Conservation (phyloP, 2,113 vertebrate species). For the Pseudolaguvia tuberculata region DNA sequence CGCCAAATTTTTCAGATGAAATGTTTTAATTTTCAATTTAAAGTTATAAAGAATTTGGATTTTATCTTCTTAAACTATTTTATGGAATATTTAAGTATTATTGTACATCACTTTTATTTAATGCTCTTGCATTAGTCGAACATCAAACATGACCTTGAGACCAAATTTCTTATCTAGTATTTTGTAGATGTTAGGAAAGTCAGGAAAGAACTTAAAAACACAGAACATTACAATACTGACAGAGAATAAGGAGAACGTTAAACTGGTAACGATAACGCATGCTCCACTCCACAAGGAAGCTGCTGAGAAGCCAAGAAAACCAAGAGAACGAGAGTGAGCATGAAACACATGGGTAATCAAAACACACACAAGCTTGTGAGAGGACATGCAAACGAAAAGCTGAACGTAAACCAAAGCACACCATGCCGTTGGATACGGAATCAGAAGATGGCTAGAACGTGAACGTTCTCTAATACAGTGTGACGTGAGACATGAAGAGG, state of each 20-base stretch:
- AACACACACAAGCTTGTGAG: slow-evolving; percentile 17
- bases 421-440: slow-evolving; percentile 21
- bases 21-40: no score
- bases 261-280: neutral
- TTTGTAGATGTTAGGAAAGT: no score
- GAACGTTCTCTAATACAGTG: slow-evolving; percentile 42
- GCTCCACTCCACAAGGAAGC: slow-evolving; percentile 8
- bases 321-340: neutral
- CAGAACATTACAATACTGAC: neutral
- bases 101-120: neutral
- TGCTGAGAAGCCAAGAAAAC: neutral
- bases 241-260: neutral
- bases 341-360: neutral
- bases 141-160: neutral
- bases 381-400: neutral
- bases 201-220: neutral
- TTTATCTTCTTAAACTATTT: neutral
- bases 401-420: neutral
- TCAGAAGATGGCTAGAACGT: slow-evolving; percentile 31
- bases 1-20: no score
- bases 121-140: neutral
- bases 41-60: no score
- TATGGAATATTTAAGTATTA: no score
- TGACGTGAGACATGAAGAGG: slow-evolving; percentile 37
- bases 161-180: no score